Evolutionary conservation across 1,140 invertebrate species (phyloP).

Genomic region (Stratiolaelaps scimitus): DNA sequence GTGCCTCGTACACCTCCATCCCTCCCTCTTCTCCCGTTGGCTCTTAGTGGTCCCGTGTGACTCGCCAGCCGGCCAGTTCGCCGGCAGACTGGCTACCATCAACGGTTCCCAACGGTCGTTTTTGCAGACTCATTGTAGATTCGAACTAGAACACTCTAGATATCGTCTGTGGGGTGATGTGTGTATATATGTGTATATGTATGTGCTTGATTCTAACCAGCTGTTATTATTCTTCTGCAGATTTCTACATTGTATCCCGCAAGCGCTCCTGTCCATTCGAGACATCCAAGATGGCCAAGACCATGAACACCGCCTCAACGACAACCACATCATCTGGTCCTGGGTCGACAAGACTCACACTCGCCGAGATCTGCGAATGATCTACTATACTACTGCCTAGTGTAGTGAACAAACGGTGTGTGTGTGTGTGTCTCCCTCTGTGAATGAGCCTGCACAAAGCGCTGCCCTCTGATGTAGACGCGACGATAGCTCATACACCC

Average conservation of each 20-base stretch:
- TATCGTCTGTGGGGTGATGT: too few species aligned
- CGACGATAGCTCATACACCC: too few species aligned
- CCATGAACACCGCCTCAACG: not conserved
- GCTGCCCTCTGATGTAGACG: too few species aligned
- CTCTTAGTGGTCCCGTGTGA: not conserved
- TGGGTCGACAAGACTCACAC: not conserved
- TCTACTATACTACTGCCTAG: not conserved
- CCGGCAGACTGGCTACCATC: constrained; percentile 1
- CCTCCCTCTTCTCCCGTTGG: not conserved
- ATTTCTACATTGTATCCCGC: constrained; percentile 26
- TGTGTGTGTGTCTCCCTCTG: not conserved
- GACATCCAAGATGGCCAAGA: not conserved
- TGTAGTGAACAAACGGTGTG: not conserved
- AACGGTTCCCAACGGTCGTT: constrained; percentile 26
- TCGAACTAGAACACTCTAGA: not conserved
- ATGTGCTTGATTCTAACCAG: not conserved
- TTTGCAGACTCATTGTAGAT: constrained; percentile 25
- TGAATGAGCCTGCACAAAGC: too few species aligned
- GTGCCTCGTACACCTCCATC: not conserved
- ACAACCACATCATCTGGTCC: too few species aligned
- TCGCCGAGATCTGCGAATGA: constrained; percentile 13
- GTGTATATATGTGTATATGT: not conserved
- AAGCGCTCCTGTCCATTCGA: constrained; percentile 17
- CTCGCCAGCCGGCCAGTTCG: not conserved
- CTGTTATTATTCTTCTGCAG: not conserved